Base-by-base conservation (phyloP, 1,140 invertebrate genomes). In the Leptinotarsa undecemlineata region DNA sequence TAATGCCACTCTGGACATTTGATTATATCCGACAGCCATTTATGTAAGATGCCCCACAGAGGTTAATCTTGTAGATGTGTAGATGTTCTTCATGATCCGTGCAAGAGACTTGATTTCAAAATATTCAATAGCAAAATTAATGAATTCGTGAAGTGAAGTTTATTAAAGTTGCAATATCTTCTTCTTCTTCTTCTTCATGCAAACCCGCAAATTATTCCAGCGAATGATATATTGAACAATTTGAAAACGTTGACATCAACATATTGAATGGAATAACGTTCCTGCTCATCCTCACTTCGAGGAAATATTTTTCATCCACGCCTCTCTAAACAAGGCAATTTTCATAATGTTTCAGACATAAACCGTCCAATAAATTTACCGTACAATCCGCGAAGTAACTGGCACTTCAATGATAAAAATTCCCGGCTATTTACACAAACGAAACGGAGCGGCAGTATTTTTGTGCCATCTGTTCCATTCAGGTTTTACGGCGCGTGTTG, bases 321-420 rank as follows among this genome's bases (percentile, higher is more conserved):
- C 51, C n/a, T 15, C 17, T 57, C 51, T 57, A 17, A 57, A 57
- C 51, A 57, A 19, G 15, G 51, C 51, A 57, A 57, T 57, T 57
- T 57, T 57, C 51, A 57, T 57, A 57, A 57, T 57, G 51, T 57
- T 57, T 57, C 51, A 57, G 51, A 57, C 51, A 57, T 57, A 57
- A 57, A 57, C 51, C 51, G 17, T 8, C 51, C 51, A 57, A 57
- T 57, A 57, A 57, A 57, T 57, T 57, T 17, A 5, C 51, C 17
- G 51, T 57, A 57, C 51, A 57, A 57, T 57, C 51, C 51, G 15
- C 51, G n/a, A 57, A 57, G 51, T 57, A 57, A 57, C 51, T 57
- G 51, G 51, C 51, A 57, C 51, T 57, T 57, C 17, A 57, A 57
- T 57, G 51, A 57, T 57, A 57, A 57, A 57, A 57, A 57, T 57